These are phyloP conservation scores for Aporrectodea caliginosa DNA, from an alignment of 1,140 invertebrate species.

Conservation along the genomic window DNA sequence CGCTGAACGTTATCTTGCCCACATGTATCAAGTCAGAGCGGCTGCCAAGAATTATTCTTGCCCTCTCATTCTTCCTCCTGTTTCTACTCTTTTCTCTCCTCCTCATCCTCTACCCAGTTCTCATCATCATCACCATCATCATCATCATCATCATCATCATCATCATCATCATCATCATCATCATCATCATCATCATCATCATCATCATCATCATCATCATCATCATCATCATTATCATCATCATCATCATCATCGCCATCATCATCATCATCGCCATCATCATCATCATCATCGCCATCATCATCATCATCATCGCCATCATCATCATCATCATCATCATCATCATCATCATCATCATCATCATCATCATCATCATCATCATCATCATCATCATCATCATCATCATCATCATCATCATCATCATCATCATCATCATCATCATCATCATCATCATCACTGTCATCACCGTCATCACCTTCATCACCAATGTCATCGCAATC, in stretches of 20 bases:
- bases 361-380: constrained; percentile 7
- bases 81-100: too few species aligned
- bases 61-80: too few species aligned
- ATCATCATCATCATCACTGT: constrained; percentile 6
- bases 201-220: constrained; percentile 9
- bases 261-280: constrained; percentile 9
- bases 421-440: constrained; percentile 6
- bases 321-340: constrained; percentile 7
- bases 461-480: constrained; percentile 8
- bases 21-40: too few species aligned
- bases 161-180: constrained; percentile 9
- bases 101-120: neutral
- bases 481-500: too few species aligned
- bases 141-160: constrained; percentile 11
- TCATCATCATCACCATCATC: constrained; percentile 9
- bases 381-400: constrained; percentile 7
- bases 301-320: constrained; percentile 7
- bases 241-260: constrained; percentile 9
- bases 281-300: constrained; percentile 9
- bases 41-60: too few species aligned
- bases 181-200: constrained; percentile 7
- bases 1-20: too few species aligned
- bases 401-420: constrained; percentile 9
- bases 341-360: constrained; percentile 9
- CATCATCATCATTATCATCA: constrained; percentile 9